Conservation (phyloP, 92 coral and sea anemone species). For the Siderastrea radians region DNA sequence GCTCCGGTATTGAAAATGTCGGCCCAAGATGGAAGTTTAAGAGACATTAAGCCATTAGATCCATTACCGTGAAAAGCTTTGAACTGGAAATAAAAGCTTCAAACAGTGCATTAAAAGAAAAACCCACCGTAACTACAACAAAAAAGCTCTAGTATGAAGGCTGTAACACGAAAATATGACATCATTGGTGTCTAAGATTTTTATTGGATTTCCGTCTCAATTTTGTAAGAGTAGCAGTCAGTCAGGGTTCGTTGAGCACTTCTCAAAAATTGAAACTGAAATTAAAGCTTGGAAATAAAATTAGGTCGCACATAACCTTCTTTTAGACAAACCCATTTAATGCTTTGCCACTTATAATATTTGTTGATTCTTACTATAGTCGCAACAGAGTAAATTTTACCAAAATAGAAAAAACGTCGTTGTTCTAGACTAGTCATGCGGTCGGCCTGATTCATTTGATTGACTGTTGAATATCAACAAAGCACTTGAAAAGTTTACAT, state of each 20-base stretch:
- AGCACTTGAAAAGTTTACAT: slow-evolving; percentile 31
- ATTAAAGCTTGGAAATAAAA: not conserved
- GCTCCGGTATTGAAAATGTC: not conserved
- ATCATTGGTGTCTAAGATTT: too few species aligned
- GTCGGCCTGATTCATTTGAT: slow-evolving; percentile 6
- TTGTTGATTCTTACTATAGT: not conserved
- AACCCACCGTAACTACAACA: not conserved
- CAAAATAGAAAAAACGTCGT: not conserved
- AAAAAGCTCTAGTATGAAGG: too few species aligned
- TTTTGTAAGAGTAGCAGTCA: too few species aligned
- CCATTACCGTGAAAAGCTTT: not conserved
- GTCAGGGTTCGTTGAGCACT: too few species aligned
- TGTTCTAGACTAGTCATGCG: slow-evolving; percentile 25
- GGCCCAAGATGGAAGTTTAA: not conserved
- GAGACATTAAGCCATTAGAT: slow-evolving; percentile 13
- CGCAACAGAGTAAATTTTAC: not conserved
- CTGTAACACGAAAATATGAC: too few species aligned
- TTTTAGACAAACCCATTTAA: too few species aligned
- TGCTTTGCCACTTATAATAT: not conserved
- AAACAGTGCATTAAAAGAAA: not conserved
- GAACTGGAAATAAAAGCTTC: not conserved
- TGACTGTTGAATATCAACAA: slow-evolving; percentile 29
- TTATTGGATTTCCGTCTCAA: not conserved
- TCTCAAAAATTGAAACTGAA: not conserved
- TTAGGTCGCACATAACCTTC: too few species aligned